Evolutionary conservation across 2,888 invertebrate genomes (phyloP), one percentile per base, ranked within the genome.

Genomic region (Xanthostigma xanthostigma): DNA sequence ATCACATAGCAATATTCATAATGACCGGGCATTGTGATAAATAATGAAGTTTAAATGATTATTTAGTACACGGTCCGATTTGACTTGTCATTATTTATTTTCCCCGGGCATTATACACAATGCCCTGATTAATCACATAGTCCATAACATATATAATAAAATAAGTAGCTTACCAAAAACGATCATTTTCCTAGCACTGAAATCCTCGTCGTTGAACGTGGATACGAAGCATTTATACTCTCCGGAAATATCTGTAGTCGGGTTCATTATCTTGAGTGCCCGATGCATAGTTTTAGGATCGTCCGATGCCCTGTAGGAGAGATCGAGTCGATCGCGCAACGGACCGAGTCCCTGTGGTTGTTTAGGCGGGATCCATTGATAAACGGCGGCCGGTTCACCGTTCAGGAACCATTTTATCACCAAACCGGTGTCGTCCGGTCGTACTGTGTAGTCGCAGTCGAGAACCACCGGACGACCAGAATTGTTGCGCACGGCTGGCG

Each of bases 361-460:
- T 53, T 75, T 72, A 3, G 80, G 79, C 2, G 81, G 80, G 51
- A 86, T 85, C 85, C 86, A 87, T 62, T 86, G 85, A 64, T 86
- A 87, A n/a, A 86, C 79, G 0, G 78, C 75, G 44, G 78, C 74
- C 0, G 74, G 71, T 52, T 72, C 74, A 58, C 79, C 76, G 63
- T 76, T 77, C 59, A 75, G 74, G 61, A 77, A 84, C 86, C 87
- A 86, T 63, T 85, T 84, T 9, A 86, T 79, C 3, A 84, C 83
- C 14, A 87, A 66, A 0, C 81, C 81, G 0, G 74, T 72, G 53
- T 79, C 79, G 57, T 78, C 77, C 41, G 71, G 74, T 11, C 75
- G 73, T 12, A 79, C 67, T 55, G 68, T 65, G 59, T 81, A 86
- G 58, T 84, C 79, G 59, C 86, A 87, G 64, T 87, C 86, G 52